Conservation (phyloP, 2,113 vertebrate species). For the Ibidorhyncha struthersii region DNA sequence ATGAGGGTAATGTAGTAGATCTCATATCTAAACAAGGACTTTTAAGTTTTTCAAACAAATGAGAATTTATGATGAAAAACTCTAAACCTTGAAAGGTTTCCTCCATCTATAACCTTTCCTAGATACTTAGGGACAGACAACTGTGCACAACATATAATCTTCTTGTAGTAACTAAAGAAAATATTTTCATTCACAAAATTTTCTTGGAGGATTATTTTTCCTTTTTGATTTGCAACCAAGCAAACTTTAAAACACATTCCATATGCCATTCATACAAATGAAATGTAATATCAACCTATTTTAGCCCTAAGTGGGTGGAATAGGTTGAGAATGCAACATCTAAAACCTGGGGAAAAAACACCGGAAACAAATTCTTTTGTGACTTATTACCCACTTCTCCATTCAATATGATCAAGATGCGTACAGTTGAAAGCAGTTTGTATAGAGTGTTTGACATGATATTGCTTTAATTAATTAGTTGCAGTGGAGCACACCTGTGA, state of each 20-base stretch:
- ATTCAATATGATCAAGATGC: background rate
- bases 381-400: background rate
- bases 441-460: background rate
- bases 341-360: background rate
- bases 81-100: background rate
- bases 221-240: background rate
- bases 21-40: background rate
- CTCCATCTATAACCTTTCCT: background rate
- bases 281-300: background rate
- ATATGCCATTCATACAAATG: background rate
- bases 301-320: background rate
- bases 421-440: background rate
- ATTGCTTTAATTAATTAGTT: background rate
- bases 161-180: background rate
- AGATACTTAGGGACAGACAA: background rate
- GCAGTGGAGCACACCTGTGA: background rate
- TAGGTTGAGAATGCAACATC: background rate
- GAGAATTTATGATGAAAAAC: background rate
- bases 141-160: rapidly evolving
- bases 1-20: background rate
- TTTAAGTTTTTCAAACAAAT: background rate
- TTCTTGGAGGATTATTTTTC: background rate
- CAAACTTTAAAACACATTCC: background rate
- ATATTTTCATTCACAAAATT: background rate
- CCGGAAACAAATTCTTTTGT: background rate